Base-by-base conservation (phyloP, 2,113 vertebrate genomes). In the Vombatus ursinus region DNA sequence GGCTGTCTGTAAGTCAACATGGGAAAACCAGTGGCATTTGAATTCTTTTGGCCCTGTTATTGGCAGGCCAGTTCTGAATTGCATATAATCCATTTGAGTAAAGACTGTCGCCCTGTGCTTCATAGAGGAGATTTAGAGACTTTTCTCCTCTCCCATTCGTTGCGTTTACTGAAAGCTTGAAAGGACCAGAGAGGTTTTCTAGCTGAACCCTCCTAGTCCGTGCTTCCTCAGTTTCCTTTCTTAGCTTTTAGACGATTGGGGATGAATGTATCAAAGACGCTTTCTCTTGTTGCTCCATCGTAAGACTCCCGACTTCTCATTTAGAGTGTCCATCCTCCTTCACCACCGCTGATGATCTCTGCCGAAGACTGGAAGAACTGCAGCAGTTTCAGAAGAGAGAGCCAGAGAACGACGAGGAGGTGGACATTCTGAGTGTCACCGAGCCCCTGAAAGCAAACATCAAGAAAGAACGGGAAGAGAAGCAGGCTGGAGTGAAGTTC, bases 341-440 rank as follows among this genome's bases (percentile, higher is more conserved):
- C 96, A 99, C 99, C 90, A 98, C 99, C 84, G 99, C 99, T 8
- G 99, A 99, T 90, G 99, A 99, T 96, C 98, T 99, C 92, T 98
- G 99, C 97, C 98, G 97, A 96, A 99, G 99, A 92, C 98, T 99
- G 94, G 99, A 99, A 98, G 99, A 99, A 53, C 98, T 99, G 90
- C 99, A 99, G 98, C 99, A 98, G 5, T 98, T 99, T 97, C 99
- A 99, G 97, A 99, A 99, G 96, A 99, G 98, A 0, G 99, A 99
- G 90, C 99, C 99, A 0, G 99, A 99, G 96, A 99, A 99, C 0
- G 99, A 99, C 25, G 99, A 99, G 96, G 99, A 99, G 96, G 99
- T 99, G 31, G 99, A 99, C 97, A 97, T 99, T 90, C 97, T 99
- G 96, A 99, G 96, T 4, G 98, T 99, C 1, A 98, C 98, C 0